These are phyloP conservation scores for Muscicapa comitata DNA, from an alignment of 2,797 vertebrate genomes.

Conservation along the genomic window DNA sequence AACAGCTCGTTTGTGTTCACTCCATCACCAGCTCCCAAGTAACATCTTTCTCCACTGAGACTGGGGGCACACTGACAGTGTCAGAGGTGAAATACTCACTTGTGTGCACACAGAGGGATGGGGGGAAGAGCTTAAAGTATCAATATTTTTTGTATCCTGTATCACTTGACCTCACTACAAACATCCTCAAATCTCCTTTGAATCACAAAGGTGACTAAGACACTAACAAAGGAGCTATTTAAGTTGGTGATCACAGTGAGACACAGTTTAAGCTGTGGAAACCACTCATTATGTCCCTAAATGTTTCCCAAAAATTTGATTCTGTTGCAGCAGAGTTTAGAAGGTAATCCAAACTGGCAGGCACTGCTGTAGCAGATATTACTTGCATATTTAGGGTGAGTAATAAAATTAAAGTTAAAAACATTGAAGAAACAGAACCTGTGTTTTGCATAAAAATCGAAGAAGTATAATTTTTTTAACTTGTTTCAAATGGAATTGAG, in stretches of 20 bases:
- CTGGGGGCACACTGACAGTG: neutral
- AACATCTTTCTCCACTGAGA: neutral
- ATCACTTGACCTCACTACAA: neutral
- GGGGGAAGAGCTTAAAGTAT: neutral
- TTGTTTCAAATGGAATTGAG: neutral
- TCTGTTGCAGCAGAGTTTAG: neutral
- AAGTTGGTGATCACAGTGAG: neutral
- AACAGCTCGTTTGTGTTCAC: neutral
- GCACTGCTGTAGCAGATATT: neutral
- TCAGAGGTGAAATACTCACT: neutral
- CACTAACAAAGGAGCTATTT: neutral
- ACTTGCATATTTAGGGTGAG: neutral
- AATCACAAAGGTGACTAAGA: neutral
- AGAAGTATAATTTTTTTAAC: accelerated
- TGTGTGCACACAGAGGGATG: no score
- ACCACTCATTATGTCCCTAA: neutral
- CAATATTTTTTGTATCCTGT: neutral
- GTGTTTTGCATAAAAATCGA: neutral
- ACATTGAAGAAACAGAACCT: neutral
- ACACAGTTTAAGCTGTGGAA: neutral
- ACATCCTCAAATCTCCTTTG: neutral
- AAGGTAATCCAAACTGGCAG: neutral
- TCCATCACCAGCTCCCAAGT: neutral
- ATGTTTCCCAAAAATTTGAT: neutral
- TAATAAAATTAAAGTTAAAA: neutral